Conservation (phyloP, 2,113 vertebrate genomes). For the Mellivora capensis region DNA sequence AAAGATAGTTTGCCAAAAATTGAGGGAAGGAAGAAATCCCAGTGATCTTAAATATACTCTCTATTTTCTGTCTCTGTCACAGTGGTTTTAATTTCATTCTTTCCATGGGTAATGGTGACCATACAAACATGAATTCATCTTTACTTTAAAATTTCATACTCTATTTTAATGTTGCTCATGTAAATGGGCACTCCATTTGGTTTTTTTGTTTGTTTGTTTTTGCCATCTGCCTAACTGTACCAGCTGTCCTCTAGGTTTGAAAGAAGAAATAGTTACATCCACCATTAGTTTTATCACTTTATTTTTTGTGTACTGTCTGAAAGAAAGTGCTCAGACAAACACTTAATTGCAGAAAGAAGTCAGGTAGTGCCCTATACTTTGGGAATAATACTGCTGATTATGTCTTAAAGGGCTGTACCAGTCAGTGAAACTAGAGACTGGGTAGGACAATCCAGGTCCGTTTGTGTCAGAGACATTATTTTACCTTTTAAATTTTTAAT, state of each 20-base stretch:
- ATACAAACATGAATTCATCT: background rate
- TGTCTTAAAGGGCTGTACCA: background rate
- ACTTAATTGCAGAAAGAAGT: constrained; percentile 50
- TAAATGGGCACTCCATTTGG: background rate
- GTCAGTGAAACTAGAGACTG: background rate
- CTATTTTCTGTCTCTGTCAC: background rate
- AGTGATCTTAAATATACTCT: background rate
- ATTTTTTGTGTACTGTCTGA: constrained; percentile 8
- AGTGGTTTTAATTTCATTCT: background rate
- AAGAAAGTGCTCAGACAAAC: constrained; percentile 23
- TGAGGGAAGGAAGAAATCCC: background rate
- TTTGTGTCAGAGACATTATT: background rate
- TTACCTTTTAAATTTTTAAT: background rate
- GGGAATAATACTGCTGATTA: background rate
- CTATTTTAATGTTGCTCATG: background rate
- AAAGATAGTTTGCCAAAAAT: background rate
- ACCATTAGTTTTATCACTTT: constrained; percentile 51
- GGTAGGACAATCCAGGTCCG: background rate
- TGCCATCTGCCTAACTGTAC: background rate
- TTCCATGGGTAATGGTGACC: background rate
- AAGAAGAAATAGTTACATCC: constrained; percentile 48
- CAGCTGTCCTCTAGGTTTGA: constrained; percentile 27
- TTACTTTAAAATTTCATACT: background rate
- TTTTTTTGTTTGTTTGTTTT: background rate
- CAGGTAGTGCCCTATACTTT: background rate